Base-by-base conservation (phyloP, 2,797 vertebrate species). In the Allobates femoralis region DNA sequence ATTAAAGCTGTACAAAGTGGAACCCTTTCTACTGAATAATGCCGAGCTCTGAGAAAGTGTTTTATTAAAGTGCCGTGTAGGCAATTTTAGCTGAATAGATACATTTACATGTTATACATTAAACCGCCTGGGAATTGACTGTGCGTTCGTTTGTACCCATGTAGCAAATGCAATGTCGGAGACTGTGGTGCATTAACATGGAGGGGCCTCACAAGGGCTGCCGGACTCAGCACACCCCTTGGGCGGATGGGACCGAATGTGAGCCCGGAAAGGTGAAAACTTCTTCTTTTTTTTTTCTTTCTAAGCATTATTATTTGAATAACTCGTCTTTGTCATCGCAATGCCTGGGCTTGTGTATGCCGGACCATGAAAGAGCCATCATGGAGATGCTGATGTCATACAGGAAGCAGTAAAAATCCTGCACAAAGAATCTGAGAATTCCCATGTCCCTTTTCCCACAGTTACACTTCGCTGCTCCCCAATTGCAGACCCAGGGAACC, bases 201-300 rank as follows among this genome's bases (percentile, higher is more conserved):
- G 97, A 98, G 23, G 97, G 98, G 0, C 95, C 95, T 0, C 96
- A 98, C 93, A 96, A 96, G 81, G 97, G 98, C 90, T 99, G 98
- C 92, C 96, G 96, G 85, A 99, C 98, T 6, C 98, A 99, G 10
- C 98, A 99, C 94, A 99, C 99, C 2, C 98, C 98, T 2, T 99
- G 98, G 98, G 98, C 98, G 0, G 98, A 99, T 0, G 98, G 98
- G 71, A 99, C 98, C 0, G 98, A 99, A 89, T 99, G 98, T 89
- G 96, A 96, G 79, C 93, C 94, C 14, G 98, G 97, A 93, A 99
- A 97, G 96, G 98, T 96, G 93, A 94, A 94, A 78, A 83, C 30
- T 60, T 58, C n/a, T 56, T n/a, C 23, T n/a, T 56, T 2, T 5
- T 1, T 34, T 41, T 53, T n/a, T n/a, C n/a, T n/a, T n/a, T n/a